Percentiles rank a stretch among this genome's conserved stretches.
phyloP scores from a whole-genome alignment of 2,888 invertebrate species.

The Eupithecia abbreviata region DNA sequence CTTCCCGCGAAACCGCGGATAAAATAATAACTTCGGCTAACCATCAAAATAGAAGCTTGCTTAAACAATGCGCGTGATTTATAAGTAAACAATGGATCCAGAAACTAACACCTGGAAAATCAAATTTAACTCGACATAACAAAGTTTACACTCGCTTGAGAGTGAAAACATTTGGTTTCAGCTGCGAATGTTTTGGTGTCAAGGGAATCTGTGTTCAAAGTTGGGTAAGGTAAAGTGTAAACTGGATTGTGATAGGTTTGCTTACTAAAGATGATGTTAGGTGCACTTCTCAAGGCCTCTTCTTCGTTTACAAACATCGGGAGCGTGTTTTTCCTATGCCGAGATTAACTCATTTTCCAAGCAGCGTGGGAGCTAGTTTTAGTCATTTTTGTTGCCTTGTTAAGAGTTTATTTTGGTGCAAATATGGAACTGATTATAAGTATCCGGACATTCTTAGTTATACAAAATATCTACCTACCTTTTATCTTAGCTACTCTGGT shows the following conservation, averaged over 20 bases:
- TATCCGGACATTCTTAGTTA: neutral
- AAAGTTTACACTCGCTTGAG: constrained; percentile 49
- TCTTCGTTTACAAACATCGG: constrained; percentile 76
- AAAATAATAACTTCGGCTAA: constrained; percentile 56
- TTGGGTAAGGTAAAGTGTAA: constrained; percentile 43
- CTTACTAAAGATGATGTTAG: constrained; percentile 68
- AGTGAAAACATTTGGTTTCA: constrained; percentile 14
- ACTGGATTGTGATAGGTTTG: constrained; percentile 43
- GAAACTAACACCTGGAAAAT: constrained; percentile 55
- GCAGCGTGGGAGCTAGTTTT: constrained; percentile 57
- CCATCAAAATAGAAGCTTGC: constrained; percentile 80
- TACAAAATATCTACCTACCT: neutral
- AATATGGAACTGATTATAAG: neutral
- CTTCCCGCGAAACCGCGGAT: constrained; percentile 70
- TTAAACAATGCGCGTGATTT: constrained; percentile 82
- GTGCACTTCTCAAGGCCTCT: constrained; percentile 76
- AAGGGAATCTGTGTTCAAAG: constrained; percentile 22
- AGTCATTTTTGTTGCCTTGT: neutral
- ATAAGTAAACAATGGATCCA: constrained; percentile 75
- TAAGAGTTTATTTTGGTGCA: neutral
- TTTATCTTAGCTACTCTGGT: too few species aligned
- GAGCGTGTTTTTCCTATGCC: constrained; percentile 67
- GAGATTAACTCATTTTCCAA: constrained; percentile 74
- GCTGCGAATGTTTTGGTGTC: constrained; percentile 8
- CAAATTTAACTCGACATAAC: constrained; percentile 49